Base-by-base conservation (phyloP, 2,797 vertebrate genomes). In the Micropoecilia bifurca region DNA sequence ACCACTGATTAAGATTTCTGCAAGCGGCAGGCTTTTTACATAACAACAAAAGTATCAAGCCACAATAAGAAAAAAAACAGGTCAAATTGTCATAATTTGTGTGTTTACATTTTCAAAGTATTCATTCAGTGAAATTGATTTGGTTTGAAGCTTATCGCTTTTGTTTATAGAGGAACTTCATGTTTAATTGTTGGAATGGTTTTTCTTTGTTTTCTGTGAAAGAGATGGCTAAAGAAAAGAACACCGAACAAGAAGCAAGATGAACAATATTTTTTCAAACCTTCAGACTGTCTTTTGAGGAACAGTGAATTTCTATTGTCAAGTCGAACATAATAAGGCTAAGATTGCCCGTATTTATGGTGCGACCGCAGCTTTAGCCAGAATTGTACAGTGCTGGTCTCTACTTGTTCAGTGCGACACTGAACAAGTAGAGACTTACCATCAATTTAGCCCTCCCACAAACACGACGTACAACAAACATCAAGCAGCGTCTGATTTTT, bases 201-300 rank as follows among this genome's bases (percentile, higher is more conserved):
- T 74, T 25, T 12, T 55, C 2, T n/a, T 16, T 39, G 10, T 59
- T 16, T 16, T 61, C 28, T n/a, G 3, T 20, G 36, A 39, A 55
- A 10, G 4, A 30, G 4, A 47, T 9, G 0, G 6, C 28, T 30
- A 20, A 12, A 53, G 6, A 53, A 36, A n/a, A 53, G 4, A 14
- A 36, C 45, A 20, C 1, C 20, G 46, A 48, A 33, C 20, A 39
- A 73, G 20, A 22, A 39, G 3, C 20, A 50, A 25, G 28, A 73
- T 57, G 69, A 68, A 47, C 47, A 73, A 28, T 73, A 20, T 69
- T 16, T 68, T 53, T 77, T 33, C 39, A 83, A 83, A 78, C 43
- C 79, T 79, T 84, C 63, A 55, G 45, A 41, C 81, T 84, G 85
- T 77, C 76, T 84, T 88, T 79, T 74, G 68, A 87, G 77, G 12